Evolutionary conservation across 2,888 invertebrate species (phyloP).

Genomic region (Diaperis boleti): DNA sequence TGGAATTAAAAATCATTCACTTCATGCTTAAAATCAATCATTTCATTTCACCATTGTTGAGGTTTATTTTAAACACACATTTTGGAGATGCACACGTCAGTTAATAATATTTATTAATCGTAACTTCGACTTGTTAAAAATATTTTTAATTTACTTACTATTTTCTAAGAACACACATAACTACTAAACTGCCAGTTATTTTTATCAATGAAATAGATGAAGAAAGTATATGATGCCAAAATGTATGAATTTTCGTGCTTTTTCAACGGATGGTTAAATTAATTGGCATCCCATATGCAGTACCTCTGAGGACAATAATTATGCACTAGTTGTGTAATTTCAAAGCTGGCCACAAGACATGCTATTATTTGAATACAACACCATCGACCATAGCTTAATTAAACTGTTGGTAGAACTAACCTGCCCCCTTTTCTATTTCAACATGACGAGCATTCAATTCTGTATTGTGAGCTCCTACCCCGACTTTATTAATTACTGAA

Average conservation of each 20-base stretch:
- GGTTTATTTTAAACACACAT: too few species aligned
- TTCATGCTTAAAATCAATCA: constrained; percentile 65
- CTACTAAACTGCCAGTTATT: too few species aligned
- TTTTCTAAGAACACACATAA: too few species aligned
- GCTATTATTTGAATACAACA: constrained; percentile 30
- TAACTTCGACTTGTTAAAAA: too few species aligned
- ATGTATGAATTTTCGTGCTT: not conserved
- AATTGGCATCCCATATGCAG: not conserved
- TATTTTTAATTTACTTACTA: too few species aligned
- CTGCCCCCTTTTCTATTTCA: constrained; percentile 40
- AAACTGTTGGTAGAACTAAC: constrained; percentile 34
- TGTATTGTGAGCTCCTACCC: constrained; percentile 47
- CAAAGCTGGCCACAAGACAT: constrained; percentile 10
- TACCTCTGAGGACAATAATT: not conserved
- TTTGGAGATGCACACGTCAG: too few species aligned
- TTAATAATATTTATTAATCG: too few species aligned
- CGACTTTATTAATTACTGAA: constrained; percentile 65
- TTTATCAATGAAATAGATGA: too few species aligned
- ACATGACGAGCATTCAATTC: constrained; percentile 39
- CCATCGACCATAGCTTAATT: constrained; percentile 31
- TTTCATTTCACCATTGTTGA: constrained; percentile 58
- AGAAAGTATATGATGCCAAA: too few species aligned
- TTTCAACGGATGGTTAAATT: not conserved
- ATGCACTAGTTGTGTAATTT: not conserved
- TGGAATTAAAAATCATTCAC: constrained; percentile 67